These are phyloP conservation scores for Arenicola marina DNA, from an alignment of 2,888 invertebrate species.

Conservation along the genomic window DNA sequence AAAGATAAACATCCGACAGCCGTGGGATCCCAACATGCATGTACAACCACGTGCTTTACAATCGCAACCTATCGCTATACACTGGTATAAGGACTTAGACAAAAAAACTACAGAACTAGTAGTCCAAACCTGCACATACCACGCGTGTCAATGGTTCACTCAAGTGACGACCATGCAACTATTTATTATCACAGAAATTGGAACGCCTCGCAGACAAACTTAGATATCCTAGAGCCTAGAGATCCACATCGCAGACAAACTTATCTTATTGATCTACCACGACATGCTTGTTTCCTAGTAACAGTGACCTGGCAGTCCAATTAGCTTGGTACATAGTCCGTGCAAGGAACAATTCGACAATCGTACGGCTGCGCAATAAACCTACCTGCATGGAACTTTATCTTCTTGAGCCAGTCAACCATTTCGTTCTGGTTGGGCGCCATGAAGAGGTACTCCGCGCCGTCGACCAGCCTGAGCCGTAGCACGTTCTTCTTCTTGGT, in stretches of 20 bases:
- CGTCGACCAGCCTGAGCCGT: constrained; percentile 82
- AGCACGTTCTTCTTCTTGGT: constrained; percentile 89
- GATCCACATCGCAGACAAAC: not conserved
- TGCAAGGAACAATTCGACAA: not conserved
- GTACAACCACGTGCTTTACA: no score
- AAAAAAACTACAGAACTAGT: no score
- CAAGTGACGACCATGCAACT: no score
- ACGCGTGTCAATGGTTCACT: no score
- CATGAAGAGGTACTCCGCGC: constrained; percentile 90
- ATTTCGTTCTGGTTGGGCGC: constrained; percentile 75
- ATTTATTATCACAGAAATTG: no score
- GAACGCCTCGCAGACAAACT: no score
- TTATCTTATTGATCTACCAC: not conserved
- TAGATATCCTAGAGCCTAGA: not conserved
- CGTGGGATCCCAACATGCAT: no score
- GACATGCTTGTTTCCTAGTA: not conserved
- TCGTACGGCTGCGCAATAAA: not conserved
- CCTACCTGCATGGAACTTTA: constrained; percentile 82
- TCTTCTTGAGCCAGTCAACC: constrained; percentile 89
- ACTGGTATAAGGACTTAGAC: no score
- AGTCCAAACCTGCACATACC: no score
- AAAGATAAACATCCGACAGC: no score
- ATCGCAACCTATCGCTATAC: no score
- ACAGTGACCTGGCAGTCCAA: no score
- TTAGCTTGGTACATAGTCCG: not conserved